Base-by-base conservation (phyloP, 2,797 vertebrate species). In the Erpetoichthys calabaricus region DNA sequence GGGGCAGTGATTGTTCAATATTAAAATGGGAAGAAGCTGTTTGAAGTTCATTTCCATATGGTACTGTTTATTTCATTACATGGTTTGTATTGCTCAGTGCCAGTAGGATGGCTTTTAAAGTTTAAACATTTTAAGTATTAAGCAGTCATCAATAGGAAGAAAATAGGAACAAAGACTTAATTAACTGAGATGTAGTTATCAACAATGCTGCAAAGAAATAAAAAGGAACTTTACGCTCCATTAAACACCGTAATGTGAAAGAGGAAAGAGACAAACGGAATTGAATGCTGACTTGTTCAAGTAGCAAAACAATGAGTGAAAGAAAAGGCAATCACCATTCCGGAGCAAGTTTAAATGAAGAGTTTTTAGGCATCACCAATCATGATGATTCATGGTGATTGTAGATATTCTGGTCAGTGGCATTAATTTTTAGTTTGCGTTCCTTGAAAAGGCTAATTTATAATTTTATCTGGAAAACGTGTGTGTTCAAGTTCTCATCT, bases 171-270 rank as follows among this genome's bases (percentile, higher is more conserved):
- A 71, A 59, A 61, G 58, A 43, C 5, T 45, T 25, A 76, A 72
- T 73, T 62, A 63, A 62, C 64, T 69, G 65, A 69, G 66, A 69
- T 68, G 69, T 80, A 75, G 65, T 63, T 65, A 70, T 79, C 75
- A 75, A 68, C 67, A 61, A 60, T 68, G 64, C 68, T 73, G 73
- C 73, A 75, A 75, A 72, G 66, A 69, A 69, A 70, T 72, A 56
- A 73, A 76, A 70, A 49, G 7, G 47, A 74, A 77, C 66, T 61
- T 70, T 66, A 71, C 67, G 75, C 70, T 78, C 81, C 75, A 72
- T 81, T 83, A 75, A 79, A 74, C 63, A 57, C 65, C 68, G 68
- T 76, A 70, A 79, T 82, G 76, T 70, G 70, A 75, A 63, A 63
- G 60, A 62, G 73, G 59, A 65, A 58, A 67, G 64, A 57, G 64